Percentiles rank a stretch among this genome's conserved stretches.
These are phyloP conservation scores for Orthosia gothica DNA, from an alignment of 2,888 invertebrate genomes.

Conservation along the genomic window DNA sequence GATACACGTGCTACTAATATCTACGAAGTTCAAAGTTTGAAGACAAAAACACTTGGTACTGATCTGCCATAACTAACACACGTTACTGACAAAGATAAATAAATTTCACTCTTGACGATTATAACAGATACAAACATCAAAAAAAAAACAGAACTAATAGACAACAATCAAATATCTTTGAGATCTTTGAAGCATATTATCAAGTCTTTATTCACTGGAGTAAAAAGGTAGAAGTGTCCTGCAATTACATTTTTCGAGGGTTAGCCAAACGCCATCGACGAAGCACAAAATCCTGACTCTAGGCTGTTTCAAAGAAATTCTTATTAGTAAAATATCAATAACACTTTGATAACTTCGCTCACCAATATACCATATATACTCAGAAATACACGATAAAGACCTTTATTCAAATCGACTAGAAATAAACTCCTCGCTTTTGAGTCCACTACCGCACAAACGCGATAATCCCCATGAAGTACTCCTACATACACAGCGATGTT, in stretches of 20 bases:
- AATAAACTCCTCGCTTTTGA: background rate
- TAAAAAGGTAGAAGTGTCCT: background rate
- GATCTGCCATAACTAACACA: constrained; percentile 32
- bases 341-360: background rate
- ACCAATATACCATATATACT: background rate
- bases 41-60: constrained; percentile 17
- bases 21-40: constrained; percentile 7
- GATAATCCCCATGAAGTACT: constrained; percentile 33
- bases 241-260: too few species aligned
- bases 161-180: background rate
- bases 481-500: constrained; percentile 41
- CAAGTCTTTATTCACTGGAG: background rate
- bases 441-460: constrained; percentile 13
- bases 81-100: constrained; percentile 21
- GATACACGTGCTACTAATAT: background rate
- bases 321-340: background rate
- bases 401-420: constrained; percentile 9
- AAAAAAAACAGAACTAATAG: background rate
- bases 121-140: background rate
- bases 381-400: background rate
- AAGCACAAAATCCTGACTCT: too few species aligned
- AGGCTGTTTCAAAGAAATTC: background rate
- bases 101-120: constrained; percentile 3
- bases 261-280: too few species aligned
- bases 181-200: background rate